These are phyloP conservation scores for Panurus biarmicus DNA, from an alignment of 2,113 vertebrate species.

Conservation along the genomic window DNA sequence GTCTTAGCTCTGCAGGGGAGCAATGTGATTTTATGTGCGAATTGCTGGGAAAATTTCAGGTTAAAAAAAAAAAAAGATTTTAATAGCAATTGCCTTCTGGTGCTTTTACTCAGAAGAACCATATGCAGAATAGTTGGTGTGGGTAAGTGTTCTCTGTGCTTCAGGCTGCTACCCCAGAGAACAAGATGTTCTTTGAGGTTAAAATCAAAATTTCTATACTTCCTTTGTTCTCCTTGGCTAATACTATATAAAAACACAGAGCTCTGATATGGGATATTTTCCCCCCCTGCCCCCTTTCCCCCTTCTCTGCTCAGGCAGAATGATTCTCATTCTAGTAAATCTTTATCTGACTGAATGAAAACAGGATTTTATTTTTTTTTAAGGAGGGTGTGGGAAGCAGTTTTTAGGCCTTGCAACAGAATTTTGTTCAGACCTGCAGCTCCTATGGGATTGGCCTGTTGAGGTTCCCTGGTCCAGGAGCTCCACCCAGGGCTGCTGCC, in stretches of 20 bases:
- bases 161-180: neutral
- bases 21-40: neutral
- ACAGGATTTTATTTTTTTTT: neutral
- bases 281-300: too few species aligned
- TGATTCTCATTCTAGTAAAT: neutral
- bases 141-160: neutral
- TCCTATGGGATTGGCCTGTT: neutral
- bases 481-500: neutral
- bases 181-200: neutral
- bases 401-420: neutral
- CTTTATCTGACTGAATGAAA: neutral
- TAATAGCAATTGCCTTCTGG: neutral
- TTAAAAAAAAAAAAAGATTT: neutral
- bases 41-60: neutral
- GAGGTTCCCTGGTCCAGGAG: neutral
- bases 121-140: neutral
- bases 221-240: neutral
- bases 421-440: neutral
- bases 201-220: neutral
- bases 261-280: neutral
- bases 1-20: neutral
- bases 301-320: neutral
- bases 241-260: neutral
- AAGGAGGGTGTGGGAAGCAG: rapidly evolving
- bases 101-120: neutral